A percentile compares a stretch with the other conserved stretches of the same genome.
Conservation (phyloP, 2,888 invertebrate genomes). For the Eubasilissa splendida region DNA sequence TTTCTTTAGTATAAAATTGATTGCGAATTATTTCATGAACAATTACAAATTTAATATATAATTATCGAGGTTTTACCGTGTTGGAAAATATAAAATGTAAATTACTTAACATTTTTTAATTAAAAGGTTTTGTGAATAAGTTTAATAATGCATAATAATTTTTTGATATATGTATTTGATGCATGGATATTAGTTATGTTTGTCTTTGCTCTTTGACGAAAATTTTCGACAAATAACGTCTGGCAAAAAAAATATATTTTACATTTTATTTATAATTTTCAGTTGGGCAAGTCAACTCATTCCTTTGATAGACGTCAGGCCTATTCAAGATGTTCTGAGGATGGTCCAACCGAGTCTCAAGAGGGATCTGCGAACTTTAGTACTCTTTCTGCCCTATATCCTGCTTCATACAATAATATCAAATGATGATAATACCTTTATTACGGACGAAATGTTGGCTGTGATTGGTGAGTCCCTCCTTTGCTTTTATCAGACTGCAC, state of each 20-base stretch:
- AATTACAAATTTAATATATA: too few relatives aligned
- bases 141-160: not conserved
- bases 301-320: conserved; percentile 74
- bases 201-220: too few relatives aligned
- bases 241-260: not conserved
- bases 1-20: too few relatives aligned
- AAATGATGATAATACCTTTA: conserved; percentile 63
- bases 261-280: conserved; percentile 44
- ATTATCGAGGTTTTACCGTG: too few relatives aligned
- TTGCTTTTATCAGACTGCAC: not conserved
- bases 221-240: too few relatives aligned
- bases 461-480: conserved; percentile 65
- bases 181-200: too few relatives aligned
- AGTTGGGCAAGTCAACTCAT: conserved; percentile 84
- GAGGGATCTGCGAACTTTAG: conserved; percentile 79
- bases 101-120: too few relatives aligned
- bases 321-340: conserved; percentile 75
- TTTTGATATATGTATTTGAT: not conserved
- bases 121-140: too few relatives aligned
- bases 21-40: too few relatives aligned
- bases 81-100: too few relatives aligned
- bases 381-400: conserved; percentile 84
- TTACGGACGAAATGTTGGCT: conserved; percentile 68
- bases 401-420: conserved; percentile 77
- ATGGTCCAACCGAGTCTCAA: conserved; percentile 84